Evolutionary conservation across 2,888 invertebrate genomes (phyloP).

Genomic region (Eustalomyia histrio): DNA sequence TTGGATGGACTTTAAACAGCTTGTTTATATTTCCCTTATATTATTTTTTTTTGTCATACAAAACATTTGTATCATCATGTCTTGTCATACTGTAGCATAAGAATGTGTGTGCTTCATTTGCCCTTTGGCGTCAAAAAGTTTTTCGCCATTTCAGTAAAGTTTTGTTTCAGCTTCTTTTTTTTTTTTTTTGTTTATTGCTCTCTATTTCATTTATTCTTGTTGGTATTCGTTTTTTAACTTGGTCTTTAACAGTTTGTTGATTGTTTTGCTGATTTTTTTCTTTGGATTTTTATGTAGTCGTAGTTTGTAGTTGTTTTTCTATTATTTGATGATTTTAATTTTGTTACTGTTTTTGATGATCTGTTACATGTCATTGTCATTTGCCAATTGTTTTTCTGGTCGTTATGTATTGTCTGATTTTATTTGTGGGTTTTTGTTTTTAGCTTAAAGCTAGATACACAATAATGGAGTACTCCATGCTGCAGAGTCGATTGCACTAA

Average conservation of each 20-base stretch:
- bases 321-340: constrained; percentile 37
- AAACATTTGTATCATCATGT: constrained; percentile 52
- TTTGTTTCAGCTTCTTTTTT: constrained; percentile 18
- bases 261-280: constrained; percentile 50
- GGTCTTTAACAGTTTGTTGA: constrained; percentile 49
- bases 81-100: constrained; percentile 16
- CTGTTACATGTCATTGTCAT: constrained; percentile 53
- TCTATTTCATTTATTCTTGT: constrained; percentile 43
- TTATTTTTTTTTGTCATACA: constrained; percentile 22
- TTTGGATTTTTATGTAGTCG: constrained; percentile 37
- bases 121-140: constrained; percentile 70
- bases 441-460: constrained; percentile 5
- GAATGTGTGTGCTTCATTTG: constrained; percentile 61
- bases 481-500: too few relatives aligned
- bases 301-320: constrained; percentile 22
- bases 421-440: background rate
- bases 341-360: constrained; percentile 51
- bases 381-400: constrained; percentile 43
- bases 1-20: constrained; percentile 52
- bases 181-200: constrained; percentile 18
- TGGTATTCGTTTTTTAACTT: constrained; percentile 28
- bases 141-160: constrained; percentile 63
- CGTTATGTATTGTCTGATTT: constrained; percentile 12
- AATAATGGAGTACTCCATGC: too few relatives aligned
- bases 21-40: constrained; percentile 43